phyloP scores from a whole-genome alignment of 2,797 vertebrate genomes.

The Phataginus tetradactyla region DNA sequence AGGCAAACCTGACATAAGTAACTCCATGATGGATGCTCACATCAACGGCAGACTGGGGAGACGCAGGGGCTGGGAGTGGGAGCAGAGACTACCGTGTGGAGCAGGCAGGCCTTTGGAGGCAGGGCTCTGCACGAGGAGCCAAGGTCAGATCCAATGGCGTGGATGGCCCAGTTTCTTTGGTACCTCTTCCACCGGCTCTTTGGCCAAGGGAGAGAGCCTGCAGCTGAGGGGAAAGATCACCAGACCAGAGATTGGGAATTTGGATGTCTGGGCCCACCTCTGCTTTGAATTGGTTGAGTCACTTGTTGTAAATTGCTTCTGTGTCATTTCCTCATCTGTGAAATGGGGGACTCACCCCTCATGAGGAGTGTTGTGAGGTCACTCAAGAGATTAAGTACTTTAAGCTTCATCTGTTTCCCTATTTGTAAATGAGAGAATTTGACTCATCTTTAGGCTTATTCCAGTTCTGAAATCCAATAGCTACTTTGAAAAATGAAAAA shows the following conservation, averaged over 20 bases:
- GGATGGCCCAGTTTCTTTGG: neutral
- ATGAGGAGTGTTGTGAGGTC: neutral
- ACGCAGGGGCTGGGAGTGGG: neutral
- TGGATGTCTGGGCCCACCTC: neutral
- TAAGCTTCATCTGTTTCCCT: neutral
- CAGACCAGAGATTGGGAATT: neutral
- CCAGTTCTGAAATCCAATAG: neutral
- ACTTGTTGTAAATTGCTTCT: neutral
- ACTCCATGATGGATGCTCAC: too few species aligned
- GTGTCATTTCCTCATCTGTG: neutral
- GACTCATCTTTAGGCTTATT: neutral
- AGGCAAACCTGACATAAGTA: too few species aligned
- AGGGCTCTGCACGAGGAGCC: neutral
- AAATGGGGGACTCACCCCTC: neutral
- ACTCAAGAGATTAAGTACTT: neutral
- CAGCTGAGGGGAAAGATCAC: neutral
- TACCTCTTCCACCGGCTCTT: neutral
- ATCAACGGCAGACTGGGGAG: neutral
- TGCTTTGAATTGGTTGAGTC: neutral
- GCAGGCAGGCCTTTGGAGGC: neutral
- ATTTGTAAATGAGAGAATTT: neutral
- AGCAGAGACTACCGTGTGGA: neutral
- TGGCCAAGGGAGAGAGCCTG: neutral
- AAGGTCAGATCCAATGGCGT: neutral
- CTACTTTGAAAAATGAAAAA: slow-evolving; percentile 19